These are phyloP conservation scores for Verasper variegatus DNA, from an alignment of 2,113 vertebrate genomes.

Conservation along the genomic window DNA sequence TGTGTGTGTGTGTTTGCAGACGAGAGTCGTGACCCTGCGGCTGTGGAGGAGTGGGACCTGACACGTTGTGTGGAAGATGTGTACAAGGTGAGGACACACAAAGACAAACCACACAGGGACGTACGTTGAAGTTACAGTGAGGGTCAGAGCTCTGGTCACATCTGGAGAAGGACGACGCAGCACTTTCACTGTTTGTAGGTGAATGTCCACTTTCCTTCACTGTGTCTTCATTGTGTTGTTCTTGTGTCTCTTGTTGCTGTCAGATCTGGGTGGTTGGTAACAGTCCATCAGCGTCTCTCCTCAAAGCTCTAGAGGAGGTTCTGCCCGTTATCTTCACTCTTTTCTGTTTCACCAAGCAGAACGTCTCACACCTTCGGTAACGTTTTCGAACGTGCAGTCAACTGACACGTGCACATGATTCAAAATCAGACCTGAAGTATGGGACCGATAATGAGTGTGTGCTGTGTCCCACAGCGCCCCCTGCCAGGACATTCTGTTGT, in stretches of 20 bases:
- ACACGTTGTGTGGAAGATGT: slow-evolving; percentile 88
- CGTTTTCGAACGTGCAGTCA: slow-evolving; percentile 13
- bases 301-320: slow-evolving; percentile 81
- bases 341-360: slow-evolving; percentile 91
- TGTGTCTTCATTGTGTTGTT: neutral
- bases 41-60: slow-evolving; percentile 88
- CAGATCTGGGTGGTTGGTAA: slow-evolving; percentile 93
- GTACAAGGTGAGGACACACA: slow-evolving; percentile 85
- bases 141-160: no score
- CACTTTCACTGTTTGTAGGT: no score
- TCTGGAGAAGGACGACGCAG: no score
- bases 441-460: neutral
- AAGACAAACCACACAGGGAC: neutral
- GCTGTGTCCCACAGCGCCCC: slow-evolving; percentile 78
- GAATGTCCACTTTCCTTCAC: no score
- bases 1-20: slow-evolving; percentile 46
- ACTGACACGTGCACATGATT: no score
- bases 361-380: slow-evolving; percentile 92
- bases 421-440: neutral
- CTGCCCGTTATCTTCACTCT: slow-evolving; percentile 89
- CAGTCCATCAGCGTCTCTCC: slow-evolving; percentile 79
- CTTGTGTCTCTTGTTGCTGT: slow-evolving; percentile 23
- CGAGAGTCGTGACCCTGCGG: slow-evolving; percentile 56
- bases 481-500: slow-evolving; percentile 91
- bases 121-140: no score